A percentile compares a stretch with the other conserved stretches of the same genome.
These are phyloP conservation scores for Drosophila quadrilineata DNA, from an alignment of 1,140 invertebrate genomes.

Conservation along the genomic window DNA sequence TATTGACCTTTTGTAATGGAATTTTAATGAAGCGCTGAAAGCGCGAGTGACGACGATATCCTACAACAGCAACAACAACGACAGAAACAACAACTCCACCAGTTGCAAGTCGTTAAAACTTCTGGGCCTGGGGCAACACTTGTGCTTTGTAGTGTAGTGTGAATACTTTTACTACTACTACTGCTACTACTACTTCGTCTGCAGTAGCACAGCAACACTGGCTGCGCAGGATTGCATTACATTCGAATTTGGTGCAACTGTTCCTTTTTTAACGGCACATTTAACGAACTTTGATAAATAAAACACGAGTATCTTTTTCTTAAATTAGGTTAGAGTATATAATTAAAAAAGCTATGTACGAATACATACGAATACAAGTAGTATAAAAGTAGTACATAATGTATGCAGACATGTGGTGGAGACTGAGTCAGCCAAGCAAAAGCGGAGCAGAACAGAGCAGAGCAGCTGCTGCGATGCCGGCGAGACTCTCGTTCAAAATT, in stretches of 20 bases:
- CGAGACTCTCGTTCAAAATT: slow-evolving; percentile 33
- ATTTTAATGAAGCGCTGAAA: slow-evolving; percentile 49
- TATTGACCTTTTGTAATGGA: slow-evolving; percentile 63
- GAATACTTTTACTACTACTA: background rate
- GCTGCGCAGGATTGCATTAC: background rate
- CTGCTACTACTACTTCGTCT: too few species aligned
- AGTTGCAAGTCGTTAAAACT: slow-evolving; percentile 15
- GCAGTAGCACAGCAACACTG: slow-evolving; percentile 21
- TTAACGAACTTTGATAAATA: background rate
- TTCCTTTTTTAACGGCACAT: background rate
- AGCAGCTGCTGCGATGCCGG: slow-evolving; percentile 14
- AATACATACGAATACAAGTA: too few species aligned
- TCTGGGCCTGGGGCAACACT: background rate
- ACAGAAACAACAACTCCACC: background rate
- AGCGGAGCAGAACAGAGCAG: too few species aligned
- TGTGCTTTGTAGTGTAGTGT: too few species aligned
- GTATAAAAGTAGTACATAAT: background rate
- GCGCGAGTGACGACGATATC: slow-evolving; percentile 27
- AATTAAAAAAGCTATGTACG: background rate
- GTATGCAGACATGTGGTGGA: background rate
- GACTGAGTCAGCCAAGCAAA: slow-evolving; percentile 29
- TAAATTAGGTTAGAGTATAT: slow-evolving; percentile 52
- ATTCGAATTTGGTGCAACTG: background rate
- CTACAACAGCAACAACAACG: background rate
- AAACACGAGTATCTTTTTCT: slow-evolving; percentile 57